Evolutionary conservation across 2,797 vertebrate species (phyloP).

Genomic region (Cryptoblepharus egeriae): DNA sequence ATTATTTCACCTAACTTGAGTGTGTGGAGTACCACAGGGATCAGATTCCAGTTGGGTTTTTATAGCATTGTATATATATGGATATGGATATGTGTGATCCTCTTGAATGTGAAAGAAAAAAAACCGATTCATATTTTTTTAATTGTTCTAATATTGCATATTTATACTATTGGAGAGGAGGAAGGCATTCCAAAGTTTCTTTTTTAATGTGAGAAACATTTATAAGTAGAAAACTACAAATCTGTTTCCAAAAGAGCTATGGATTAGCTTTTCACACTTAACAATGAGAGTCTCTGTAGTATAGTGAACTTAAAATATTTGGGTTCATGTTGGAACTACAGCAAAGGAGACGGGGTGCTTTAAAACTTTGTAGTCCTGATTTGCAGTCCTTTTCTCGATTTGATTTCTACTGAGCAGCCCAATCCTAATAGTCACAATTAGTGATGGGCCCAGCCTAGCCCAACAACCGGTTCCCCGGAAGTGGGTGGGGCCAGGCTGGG

Average conservation of each 20-base stretch:
- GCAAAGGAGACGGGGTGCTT: background rate
- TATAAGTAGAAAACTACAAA: background rate
- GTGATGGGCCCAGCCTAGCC: too few species aligned
- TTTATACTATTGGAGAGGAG: constrained; percentile 1
- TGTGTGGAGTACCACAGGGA: background rate
- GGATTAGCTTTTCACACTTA: background rate
- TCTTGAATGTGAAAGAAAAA: background rate
- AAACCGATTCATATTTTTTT: constrained; percentile 15
- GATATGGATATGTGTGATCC: background rate
- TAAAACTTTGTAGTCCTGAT: too few species aligned
- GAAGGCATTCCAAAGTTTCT: background rate
- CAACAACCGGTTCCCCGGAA: too few species aligned
- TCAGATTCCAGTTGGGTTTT: background rate
- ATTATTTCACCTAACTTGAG: constrained; percentile 1
- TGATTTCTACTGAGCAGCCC: too few species aligned
- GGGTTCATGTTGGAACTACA: background rate
- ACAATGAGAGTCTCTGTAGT: background rate
- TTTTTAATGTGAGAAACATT: background rate
- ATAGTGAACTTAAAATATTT: background rate
- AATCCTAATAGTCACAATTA: too few species aligned
- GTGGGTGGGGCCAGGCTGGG: too few species aligned
- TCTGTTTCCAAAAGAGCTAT: background rate
- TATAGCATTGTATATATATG: too few species aligned
- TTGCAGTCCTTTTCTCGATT: too few species aligned
- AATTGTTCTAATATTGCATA: background rate